Base-by-base conservation (phyloP, 2,797 vertebrate species). In the Psittacula derbiana region DNA sequence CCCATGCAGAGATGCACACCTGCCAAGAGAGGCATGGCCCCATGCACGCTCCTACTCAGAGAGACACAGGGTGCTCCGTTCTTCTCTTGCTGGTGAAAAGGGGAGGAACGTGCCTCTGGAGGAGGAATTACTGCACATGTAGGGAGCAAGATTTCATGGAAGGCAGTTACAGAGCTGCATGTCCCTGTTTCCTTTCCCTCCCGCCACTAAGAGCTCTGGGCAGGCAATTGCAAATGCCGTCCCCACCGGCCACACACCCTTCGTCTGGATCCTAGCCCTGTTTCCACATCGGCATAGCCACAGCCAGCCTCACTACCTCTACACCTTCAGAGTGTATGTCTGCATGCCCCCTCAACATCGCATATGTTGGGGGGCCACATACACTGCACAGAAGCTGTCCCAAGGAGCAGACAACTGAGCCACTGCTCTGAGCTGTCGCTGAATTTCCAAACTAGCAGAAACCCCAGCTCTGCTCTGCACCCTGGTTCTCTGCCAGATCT, bases 11-110 rank as follows among this genome's bases (percentile, higher is more conserved):
- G 46, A 21, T 11, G 50, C 62, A 11, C 0, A 0, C 25, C 65
- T 10, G 19, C 55, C 1, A 0, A 49, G 44, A 49, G 40, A 66
- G 36, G 73, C 80, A 55, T 0, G 0, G 67, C 74, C 1, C 2
- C 18, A 47, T 0, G 1, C 36, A 38, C 2, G 0, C 8, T 38
- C 21, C n/a, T 58, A n/a, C 2, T 8, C 79, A 58, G 41, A 47
- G 61, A 41, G 3, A 47, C 1, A 0, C 1, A 2, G 61, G 3
- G 6, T 8, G 24, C 69, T 91, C 19, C 1, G 41, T 33, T 84
- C 58, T 74, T 43, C 64, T 72, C 50, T 72, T 3, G 2, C 36
- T 52, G 31, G 21, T 46, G 52, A 57, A 30, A 82, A 74, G n/a
- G 20, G 36, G 6, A 84, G 76, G 38, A 57, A 81, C 47, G 38